Conservation (phyloP, 2,888 invertebrate species). For the Desoria tigrina region DNA sequence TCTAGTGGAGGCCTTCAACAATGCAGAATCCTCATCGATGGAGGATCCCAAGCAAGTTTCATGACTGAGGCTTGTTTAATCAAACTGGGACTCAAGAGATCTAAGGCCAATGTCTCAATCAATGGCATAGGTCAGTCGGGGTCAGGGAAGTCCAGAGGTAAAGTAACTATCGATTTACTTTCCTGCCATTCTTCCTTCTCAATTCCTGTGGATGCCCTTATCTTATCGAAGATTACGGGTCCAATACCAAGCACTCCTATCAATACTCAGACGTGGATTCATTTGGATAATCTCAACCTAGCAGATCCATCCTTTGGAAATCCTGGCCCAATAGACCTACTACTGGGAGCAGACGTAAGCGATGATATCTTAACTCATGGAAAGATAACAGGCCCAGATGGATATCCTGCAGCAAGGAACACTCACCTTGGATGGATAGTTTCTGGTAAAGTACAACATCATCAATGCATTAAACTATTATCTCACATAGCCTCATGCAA, state of each 20-base stretch:
- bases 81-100: background rate
- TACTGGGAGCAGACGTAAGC: background rate
- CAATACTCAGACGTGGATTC: background rate
- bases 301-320: constrained; percentile 1
- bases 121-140: background rate
- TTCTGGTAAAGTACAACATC: background rate
- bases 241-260: background rate
- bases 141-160: background rate
- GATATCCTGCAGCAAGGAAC: background rate
- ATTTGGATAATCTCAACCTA: background rate
- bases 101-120: background rate
- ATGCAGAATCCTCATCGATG: background rate
- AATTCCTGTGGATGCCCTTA: background rate
- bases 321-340: background rate
- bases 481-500: too few relatives aligned
- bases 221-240: background rate
- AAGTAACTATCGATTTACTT: background rate
- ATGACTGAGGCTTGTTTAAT: background rate
- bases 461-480: too few relatives aligned
- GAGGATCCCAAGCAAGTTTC: constrained; percentile 1
- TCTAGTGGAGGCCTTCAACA: background rate
- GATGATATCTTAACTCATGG: background rate
- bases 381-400: background rate
- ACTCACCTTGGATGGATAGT: background rate
- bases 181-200: background rate